Evolutionary conservation across 2,113 vertebrate genomes (phyloP).

Genomic region (Struthio camelus): DNA sequence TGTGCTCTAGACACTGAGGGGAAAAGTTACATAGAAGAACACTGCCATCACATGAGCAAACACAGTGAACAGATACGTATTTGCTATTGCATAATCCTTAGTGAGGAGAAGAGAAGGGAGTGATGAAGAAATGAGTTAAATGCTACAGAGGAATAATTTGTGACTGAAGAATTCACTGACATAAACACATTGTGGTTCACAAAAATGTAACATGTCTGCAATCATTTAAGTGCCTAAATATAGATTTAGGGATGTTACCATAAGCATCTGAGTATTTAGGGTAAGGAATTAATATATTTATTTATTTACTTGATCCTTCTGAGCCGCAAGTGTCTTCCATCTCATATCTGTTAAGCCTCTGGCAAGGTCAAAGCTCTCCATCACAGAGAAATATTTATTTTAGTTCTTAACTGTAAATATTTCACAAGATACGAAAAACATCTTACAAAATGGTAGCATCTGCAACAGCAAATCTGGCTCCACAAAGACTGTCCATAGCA

Average conservation of each 20-base stretch:
- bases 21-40: not conserved
- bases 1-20: not conserved
- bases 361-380: not conserved
- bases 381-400: not conserved
- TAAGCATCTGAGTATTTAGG: not conserved
- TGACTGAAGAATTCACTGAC: constrained; percentile 21
- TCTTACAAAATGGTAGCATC: not conserved
- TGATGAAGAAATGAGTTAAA: constrained; percentile 21
- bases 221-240: not conserved
- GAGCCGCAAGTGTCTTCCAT: not conserved
- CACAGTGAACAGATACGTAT: not conserved
- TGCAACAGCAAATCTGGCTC: not conserved
- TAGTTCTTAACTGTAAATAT: not conserved
- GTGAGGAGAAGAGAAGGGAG: not conserved
- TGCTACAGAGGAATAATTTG: not conserved
- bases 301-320: not conserved
- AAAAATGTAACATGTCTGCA: not conserved
- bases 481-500: not conserved
- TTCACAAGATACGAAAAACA: not conserved
- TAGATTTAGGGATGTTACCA: not conserved
- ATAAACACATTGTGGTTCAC: not conserved
- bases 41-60: not conserved
- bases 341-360: not conserved
- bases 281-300: not conserved
- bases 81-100: not conserved